Evolutionary conservation across 2,888 invertebrate genomes (phyloP), one percentile per base, ranked within the genome.

Genomic region (Mamestra brassicae): DNA sequence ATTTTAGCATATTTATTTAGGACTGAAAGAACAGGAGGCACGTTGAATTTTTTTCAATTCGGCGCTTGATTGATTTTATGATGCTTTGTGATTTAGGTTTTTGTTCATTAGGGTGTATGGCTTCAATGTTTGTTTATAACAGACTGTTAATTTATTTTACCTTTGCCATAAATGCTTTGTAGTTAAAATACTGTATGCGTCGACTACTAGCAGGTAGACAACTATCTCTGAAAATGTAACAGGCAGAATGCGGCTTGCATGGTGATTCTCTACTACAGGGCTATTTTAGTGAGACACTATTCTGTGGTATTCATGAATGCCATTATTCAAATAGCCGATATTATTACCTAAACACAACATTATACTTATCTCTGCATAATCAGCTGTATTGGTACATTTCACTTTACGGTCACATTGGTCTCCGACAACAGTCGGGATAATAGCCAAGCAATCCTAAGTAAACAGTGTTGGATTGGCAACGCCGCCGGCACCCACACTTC

Each of bases 391-490:
- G 66, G 13, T 74, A 78, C 72, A 74, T 81, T 73, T 78, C 81
- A 81, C 76, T 85, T 88, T 76, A 74, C 88, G 78, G 87, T 85
- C 83, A 72, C 83, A 85, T 87, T 80, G 78, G 86, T 63, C 79
- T 80, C 74, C 75, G 34, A 74, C 78, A 87, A 83, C 83, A 84
- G 85, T 26, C 15, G 90, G 87, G 87, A 89, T 90, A 91, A 92
- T 91, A 90, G 89, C 84, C 87, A 87, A 90, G 92, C 93, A 92
- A 95, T 96, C 96, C 96, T 96, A 96, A 96, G 90, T 91, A 95
- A 96, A 95, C 95, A 91, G 91, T 92, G 87, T 76, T 89, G 91
- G 90, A 93, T 92, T 90, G 91, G 84, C 87, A 87, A 80, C 83
- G 78, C 84, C 72, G 82, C 61, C 50, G 72, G 71, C 92, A 92